A percentile compares a stretch with the other conserved stretches of the same genome.
phyloP scores from a whole-genome alignment of 2,888 invertebrate species.

The Chrysolina haemoptera region DNA sequence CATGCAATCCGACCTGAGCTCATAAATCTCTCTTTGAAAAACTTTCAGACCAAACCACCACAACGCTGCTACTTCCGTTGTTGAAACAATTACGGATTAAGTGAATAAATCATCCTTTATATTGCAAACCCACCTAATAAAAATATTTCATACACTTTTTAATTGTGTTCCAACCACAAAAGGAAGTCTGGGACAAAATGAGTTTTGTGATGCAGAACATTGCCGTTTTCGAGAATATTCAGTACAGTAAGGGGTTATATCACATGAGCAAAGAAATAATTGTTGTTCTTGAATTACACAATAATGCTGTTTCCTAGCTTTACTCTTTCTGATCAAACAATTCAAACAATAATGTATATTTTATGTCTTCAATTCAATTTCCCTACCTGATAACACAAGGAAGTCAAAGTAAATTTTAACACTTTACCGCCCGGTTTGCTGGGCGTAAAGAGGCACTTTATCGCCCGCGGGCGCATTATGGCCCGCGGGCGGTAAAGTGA shows the following conservation, averaged over 20 bases:
- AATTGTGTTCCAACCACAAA: constrained; percentile 4
- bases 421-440: no score
- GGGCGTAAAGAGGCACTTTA: no score
- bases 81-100: constrained; percentile 10
- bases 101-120: constrained; percentile 10
- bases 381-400: no score
- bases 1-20: constrained; percentile 5
- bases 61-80: background rate
- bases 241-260: background rate
- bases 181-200: background rate
- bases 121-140: constrained; percentile 7
- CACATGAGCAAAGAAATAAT: no score
- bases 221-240: background rate
- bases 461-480: no score
- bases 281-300: no score
- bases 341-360: no score
- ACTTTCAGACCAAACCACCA: background rate
- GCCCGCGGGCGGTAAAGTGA: no score
- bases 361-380: no score
- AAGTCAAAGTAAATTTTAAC: no score
- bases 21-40: constrained; percentile 1
- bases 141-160: constrained; percentile 15
- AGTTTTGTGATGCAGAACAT: background rate
- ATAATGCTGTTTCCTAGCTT: no score
- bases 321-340: no score